Evolutionary conservation across 2,888 invertebrate genomes (phyloP), one percentile per base, ranked within the genome.

Genomic region (Acleris emargana): DNA sequence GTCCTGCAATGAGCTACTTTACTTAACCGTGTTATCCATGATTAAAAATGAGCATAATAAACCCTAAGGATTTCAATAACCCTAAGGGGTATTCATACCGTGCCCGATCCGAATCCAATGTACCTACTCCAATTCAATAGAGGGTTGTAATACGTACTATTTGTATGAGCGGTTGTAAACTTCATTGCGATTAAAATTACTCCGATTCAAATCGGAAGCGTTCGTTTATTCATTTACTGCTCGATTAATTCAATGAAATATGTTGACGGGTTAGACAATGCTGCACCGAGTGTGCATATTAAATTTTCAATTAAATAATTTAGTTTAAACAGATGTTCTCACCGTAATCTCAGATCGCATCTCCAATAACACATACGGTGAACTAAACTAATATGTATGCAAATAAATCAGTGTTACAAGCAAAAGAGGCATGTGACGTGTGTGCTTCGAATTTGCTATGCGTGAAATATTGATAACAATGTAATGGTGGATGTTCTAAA

Each of bases 371-470:
- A 58, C 53, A 54, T 13, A 47, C 47, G 28, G 52, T 38, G 55
- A 43, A 38, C 42, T 25, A 58, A 58, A 42, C 28, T 54, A 64
- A 64, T 59, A 54, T 60, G 43, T 55, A 64, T 59, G 64, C 64
- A 55, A 64, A 64, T 55, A 55, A 55, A 43, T 62, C 50, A 28
- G 50, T 55, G 51, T 54, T 43, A 50, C 54, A 67, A 50, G n/a
- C 53, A 54, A 63, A 58, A 38, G 42, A 42, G 25, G 49, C 43
- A 47, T 58, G 53, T 59, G 42, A 50, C 54, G 50, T 17, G 49
- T 55, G 20, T 28, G n/a, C 42, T 18, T 22, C 18, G 18, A 18
- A 59, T 53, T 59, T 51, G 59, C 28, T n/a, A 42, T 47, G 42
- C 38, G 22, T 59, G 53, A 18, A 53, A 13, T 32, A 28, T 17